Conservation (phyloP, 2,113 vertebrate genomes). For the Phasianus colchicus region DNA sequence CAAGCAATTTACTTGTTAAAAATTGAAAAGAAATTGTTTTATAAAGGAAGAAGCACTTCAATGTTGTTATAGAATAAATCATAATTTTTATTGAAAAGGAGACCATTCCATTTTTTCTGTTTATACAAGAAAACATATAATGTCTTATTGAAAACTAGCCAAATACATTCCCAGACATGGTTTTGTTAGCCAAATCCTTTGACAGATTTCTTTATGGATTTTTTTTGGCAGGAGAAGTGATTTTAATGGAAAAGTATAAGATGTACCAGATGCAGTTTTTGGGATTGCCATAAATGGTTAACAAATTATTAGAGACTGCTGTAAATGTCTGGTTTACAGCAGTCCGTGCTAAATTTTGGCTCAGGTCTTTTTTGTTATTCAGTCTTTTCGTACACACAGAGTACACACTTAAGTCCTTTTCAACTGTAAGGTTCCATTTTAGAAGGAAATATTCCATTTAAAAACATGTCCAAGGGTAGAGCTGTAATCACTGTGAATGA, state of each 20-base stretch:
- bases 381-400: not conserved
- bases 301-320: conserved; percentile 70
- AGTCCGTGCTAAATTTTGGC: conserved; percentile 61
- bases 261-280: conserved; percentile 79
- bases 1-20: not conserved
- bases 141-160: conserved; percentile 75
- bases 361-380: conserved; percentile 1
- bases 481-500: not conserved
- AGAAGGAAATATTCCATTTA: conserved; percentile 27
- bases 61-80: conserved; percentile 56
- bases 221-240: conserved; percentile 77
- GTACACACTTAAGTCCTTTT: conserved; percentile 33
- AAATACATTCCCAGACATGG: conserved; percentile 85
- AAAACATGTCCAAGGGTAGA: not conserved
- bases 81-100: conserved; percentile 60
- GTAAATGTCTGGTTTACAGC: conserved; percentile 73
- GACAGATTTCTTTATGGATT: conserved; percentile 79
- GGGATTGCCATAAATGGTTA: conserved; percentile 82
- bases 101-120: conserved; percentile 53
- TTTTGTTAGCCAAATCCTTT: conserved; percentile 77
- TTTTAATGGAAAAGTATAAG: conserved; percentile 76
- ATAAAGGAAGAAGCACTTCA: conserved; percentile 17
- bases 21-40: not conserved
- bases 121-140: conserved; percentile 78
- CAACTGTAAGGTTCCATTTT: conserved; percentile 17